Base-by-base conservation (phyloP, 2,888 invertebrate species). In the Carcina quercana region DNA sequence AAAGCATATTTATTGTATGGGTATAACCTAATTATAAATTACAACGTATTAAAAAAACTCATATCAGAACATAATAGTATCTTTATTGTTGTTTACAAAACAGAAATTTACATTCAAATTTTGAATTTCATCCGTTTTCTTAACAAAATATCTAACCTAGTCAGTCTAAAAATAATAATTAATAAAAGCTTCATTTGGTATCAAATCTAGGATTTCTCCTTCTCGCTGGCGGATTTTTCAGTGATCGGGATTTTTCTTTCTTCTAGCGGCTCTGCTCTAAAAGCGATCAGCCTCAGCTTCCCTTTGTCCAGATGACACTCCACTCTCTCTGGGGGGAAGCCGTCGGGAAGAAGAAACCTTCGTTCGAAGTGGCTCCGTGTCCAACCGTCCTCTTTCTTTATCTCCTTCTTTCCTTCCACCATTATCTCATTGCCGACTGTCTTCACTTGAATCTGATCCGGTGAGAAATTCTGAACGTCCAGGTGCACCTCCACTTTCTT, bases 331-430 rank as follows among this genome's bases (percentile, higher is more conserved):
- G 91, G 86, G 36, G 94, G 91, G 34, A 91, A 91, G 0, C 90
- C 92, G 48, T 90, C 88, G 0, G 95, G 94, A 30, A 95, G 62
- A 28, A 88, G 61, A 60, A 94, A 95, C 37, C 91, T 86, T 28
- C 94, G 85, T 38, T 91, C 87, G 50, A 94, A 92, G 43, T 94
- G 91, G 34, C 92, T 87, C 22, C 90, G 88, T 13, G 93, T 88
- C 63, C 87, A 90, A 0, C 93, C 93, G 47, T 90, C 89, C 44
- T 92, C 91, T 25, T 87, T 86, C 46, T 89, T 89, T 41, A 93
- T 89, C 51, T 92, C 92, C 56, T 92, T 94, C 58, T 89, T 92
- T 0, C 91, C 94, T 63, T 94, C 91, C n/a, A 92, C 85, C 30
- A 89, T 86, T 13, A 94, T 86, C 32, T 85, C 86, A 42, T 89